Evolutionary conservation across 2,888 invertebrate species (phyloP), one percentile per base, ranked within the genome.

Genomic region (Andrena marginata): DNA sequence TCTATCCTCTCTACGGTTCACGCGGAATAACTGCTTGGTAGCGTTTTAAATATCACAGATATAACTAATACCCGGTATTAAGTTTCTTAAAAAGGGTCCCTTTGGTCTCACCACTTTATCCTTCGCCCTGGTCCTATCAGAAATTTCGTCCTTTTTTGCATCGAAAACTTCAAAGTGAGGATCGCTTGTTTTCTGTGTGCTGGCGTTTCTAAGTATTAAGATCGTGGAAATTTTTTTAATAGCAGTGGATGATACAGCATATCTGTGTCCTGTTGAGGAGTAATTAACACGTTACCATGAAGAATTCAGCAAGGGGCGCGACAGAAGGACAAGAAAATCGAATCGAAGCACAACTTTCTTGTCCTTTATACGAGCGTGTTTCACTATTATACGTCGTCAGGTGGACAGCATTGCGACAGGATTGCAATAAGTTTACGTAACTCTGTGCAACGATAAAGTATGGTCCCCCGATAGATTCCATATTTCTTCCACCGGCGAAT

Each of bases 351-450:
- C 6, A 51, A 67, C 67, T 67, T 33, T 33, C 8, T 13, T 31
- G 31, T 29, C n/a, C 4, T 29, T 10, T 23, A 26, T 48, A 13
- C 31, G 13, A 2, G 10, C 23, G 23, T 35, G 16, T 54, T 10
- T 26, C 23, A 4, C 3, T 20, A 56, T 68, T 33, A 75, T 49
- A 35, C 2, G 42, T 31, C 49, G 42, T 29, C 42, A 51, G 13
- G 29, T 42, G 6, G 31, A 13, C 69, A 42, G 33, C 23, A 48
- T 73, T 63, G 31, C 49, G 59, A 73, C 63, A 20, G 16, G 29
- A 5, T 16, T 10, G n/a, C 42, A 33, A 73, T 68, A 78, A 78
- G 78, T 80, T 80, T 68, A 56, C 35, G 72, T 71, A 69, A 70
- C 49, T 33, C 7, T 35, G 20, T 54, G 7, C 13, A 60, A 60